Evolutionary conservation across 2,888 invertebrate genomes (phyloP).

Genomic region (Plebejus argus): DNA sequence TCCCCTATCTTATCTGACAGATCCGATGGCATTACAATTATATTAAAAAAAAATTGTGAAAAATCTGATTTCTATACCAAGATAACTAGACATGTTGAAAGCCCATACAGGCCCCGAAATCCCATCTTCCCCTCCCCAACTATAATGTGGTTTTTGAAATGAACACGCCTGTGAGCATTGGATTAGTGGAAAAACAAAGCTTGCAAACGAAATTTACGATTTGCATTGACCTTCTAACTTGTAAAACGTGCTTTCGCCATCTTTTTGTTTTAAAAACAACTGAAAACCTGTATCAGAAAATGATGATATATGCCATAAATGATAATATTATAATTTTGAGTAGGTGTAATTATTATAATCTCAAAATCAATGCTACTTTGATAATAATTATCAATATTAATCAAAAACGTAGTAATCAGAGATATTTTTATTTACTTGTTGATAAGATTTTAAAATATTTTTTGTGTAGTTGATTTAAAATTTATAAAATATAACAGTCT

Average conservation of each 20-base stretch:
- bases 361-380: constrained; percentile 5
- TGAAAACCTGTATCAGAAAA: background rate
- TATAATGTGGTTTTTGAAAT: too few relatives aligned
- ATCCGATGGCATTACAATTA: too few relatives aligned
- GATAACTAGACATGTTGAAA: too few relatives aligned
- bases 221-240: background rate
- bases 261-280: background rate
- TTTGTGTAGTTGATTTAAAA: too few relatives aligned
- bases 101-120: too few relatives aligned
- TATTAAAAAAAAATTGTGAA: too few relatives aligned
- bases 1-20: too few relatives aligned
- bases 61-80: too few relatives aligned
- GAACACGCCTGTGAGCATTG: too few relatives aligned
- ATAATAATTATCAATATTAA: background rate
- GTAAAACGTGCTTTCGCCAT: background rate
- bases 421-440: background rate
- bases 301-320: background rate
- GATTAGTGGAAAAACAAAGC: background rate
- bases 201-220: background rate
- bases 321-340: background rate
- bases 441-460: too few relatives aligned
- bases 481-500: too few relatives aligned
- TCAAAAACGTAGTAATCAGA: background rate
- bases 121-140: too few relatives aligned
- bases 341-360: background rate